Percentiles rank a stretch among this genome's conserved stretches.
Conservation (phyloP, 2,888 invertebrate species). For the Mylabris sibirica region DNA sequence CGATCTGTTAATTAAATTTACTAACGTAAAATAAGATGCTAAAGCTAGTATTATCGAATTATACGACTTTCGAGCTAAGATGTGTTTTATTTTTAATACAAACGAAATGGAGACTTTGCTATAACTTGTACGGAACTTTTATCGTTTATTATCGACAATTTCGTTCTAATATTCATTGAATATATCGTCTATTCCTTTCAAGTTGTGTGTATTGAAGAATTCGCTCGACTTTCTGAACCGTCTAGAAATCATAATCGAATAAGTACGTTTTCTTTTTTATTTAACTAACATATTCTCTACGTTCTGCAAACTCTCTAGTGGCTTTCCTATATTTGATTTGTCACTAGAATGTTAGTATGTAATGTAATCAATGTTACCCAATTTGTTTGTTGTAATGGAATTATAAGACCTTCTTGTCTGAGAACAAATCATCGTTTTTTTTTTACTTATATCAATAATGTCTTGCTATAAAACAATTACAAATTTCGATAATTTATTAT, state of each 20-base stretch:
- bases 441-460: slow-evolving; percentile 25
- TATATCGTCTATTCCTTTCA: background rate
- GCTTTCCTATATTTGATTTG: slow-evolving; percentile 42
- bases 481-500: slow-evolving; percentile 5
- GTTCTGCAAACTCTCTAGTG: slow-evolving; percentile 28
- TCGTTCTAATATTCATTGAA: slow-evolving; percentile 5
- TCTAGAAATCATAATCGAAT: slow-evolving; percentile 16
- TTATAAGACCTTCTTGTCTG: slow-evolving; percentile 38
- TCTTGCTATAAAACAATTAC: slow-evolving; percentile 31
- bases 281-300: background rate
- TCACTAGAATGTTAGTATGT: slow-evolving; percentile 34
- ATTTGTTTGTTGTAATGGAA: slow-evolving; percentile 41
- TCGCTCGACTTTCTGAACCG: slow-evolving; percentile 7
- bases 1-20: too few relatives aligned
- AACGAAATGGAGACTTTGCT: too few relatives aligned
- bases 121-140: background rate
- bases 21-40: too few relatives aligned
- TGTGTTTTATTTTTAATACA: too few relatives aligned
- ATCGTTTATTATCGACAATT: background rate
- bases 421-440: slow-evolving; percentile 23
- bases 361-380: slow-evolving; percentile 42
- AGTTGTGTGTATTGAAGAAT: slow-evolving; percentile 1
- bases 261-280: slow-evolving; percentile 17
- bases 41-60: too few relatives aligned
- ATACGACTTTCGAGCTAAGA: too few relatives aligned